Evolutionary conservation across 1,140 invertebrate species (phyloP).

Genomic region (Hypothenemus hampei): DNA sequence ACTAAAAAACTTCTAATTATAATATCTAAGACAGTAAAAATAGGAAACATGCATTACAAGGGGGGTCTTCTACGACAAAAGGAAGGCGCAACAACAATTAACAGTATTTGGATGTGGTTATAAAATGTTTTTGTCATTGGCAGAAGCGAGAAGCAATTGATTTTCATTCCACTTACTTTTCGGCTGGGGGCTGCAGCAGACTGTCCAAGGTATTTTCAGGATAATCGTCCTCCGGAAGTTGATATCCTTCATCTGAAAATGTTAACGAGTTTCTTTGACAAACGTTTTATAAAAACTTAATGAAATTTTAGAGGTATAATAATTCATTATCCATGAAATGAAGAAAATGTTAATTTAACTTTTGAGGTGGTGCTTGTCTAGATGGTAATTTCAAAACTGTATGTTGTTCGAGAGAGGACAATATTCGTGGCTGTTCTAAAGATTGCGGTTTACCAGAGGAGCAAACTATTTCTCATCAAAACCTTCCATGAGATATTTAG

Average conservation of each 20-base stretch:
- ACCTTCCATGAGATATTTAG: too few relatives aligned
- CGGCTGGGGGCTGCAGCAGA: slow-evolving; percentile 42
- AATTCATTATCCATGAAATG: too few relatives aligned
- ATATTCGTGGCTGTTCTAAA: too few relatives aligned
- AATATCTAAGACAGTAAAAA: neutral
- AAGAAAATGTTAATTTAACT: slow-evolving; percentile 1
- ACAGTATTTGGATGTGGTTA: neutral
- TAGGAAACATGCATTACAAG: neutral
- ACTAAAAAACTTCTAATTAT: too few relatives aligned
- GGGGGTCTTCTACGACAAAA: neutral
- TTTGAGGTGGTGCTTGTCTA: neutral
- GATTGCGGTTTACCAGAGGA: too few relatives aligned
- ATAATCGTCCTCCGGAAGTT: slow-evolving; percentile 45
- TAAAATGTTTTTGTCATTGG: slow-evolving; percentile 1
- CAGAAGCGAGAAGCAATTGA: too few relatives aligned
- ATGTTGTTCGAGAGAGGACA: too few relatives aligned
- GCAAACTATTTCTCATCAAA: too few relatives aligned
- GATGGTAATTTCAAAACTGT: neutral
- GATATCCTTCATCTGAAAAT: slow-evolving; percentile 45
- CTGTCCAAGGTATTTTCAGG: slow-evolving; percentile 46
- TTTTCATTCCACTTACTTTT: slow-evolving; percentile 52
- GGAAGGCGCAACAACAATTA: neutral
- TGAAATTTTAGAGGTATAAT: neutral
- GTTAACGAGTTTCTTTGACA: neutral
- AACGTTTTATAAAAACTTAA: neutral